These are phyloP conservation scores for Nasonovia ribisnigri DNA, from an alignment of 2,888 invertebrate genomes.

Conservation along the genomic window DNA sequence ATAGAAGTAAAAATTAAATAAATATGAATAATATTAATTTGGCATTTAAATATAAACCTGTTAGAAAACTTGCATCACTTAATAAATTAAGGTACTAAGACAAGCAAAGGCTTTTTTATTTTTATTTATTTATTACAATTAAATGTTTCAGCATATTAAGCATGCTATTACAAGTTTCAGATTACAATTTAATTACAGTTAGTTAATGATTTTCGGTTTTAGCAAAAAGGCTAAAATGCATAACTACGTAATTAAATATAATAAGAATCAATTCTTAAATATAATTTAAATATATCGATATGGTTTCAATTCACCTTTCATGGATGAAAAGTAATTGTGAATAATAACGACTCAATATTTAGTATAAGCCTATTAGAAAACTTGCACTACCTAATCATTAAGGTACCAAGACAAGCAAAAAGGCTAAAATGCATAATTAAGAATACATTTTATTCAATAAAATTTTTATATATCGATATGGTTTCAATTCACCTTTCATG, in stretches of 20 bases:
- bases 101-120: too few relatives aligned
- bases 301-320: slow-evolving; percentile 38
- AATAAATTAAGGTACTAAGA: neutral
- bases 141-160: too few relatives aligned
- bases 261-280: neutral
- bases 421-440: neutral
- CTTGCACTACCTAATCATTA: slow-evolving; percentile 10
- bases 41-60: neutral
- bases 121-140: too few relatives aligned
- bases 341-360: slow-evolving; percentile 20
- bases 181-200: too few relatives aligned
- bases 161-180: too few relatives aligned
- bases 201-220: too few relatives aligned
- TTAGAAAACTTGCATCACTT: slow-evolving; percentile 18
- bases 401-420: slow-evolving; percentile 32
- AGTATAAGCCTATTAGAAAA: slow-evolving; percentile 39
- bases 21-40: neutral
- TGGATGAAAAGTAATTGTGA: slow-evolving; percentile 15
- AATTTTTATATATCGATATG: slow-evolving; percentile 16
- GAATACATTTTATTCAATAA: neutral
- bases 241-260: neutral
- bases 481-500: slow-evolving; percentile 21
- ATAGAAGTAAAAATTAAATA: neutral
- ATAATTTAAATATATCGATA: neutral
- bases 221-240: slow-evolving; percentile 13